Evolutionary conservation across 2,797 vertebrate species (phyloP).

Genomic region (Chaetophractus vellerosus): DNA sequence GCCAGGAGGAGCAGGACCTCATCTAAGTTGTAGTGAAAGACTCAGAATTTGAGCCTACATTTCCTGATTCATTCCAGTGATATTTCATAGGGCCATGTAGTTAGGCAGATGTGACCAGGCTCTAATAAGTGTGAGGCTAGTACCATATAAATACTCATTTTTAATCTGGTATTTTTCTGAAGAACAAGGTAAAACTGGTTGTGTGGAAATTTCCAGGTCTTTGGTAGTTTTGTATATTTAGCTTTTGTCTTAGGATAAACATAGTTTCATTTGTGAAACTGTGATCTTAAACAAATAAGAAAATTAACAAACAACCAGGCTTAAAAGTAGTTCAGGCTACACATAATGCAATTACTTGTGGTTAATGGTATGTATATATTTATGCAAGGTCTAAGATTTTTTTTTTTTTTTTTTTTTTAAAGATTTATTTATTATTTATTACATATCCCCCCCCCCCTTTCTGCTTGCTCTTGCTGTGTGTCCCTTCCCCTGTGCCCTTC

Average conservation of each 20-base stretch:
- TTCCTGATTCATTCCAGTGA: neutral
- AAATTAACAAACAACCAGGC: constrained; percentile 52
- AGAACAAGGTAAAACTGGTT: constrained; percentile 29
- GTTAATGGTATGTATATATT: constrained; percentile 60
- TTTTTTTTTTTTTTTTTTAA: no score
- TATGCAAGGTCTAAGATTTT: constrained; percentile 49
- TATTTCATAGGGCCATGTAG: neutral
- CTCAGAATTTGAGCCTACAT: neutral
- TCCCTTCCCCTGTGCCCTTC: no score
- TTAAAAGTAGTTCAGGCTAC: neutral
- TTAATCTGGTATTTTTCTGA: constrained; percentile 40
- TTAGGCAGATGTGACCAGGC: neutral
- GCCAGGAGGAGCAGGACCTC: neutral
- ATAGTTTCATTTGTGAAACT: constrained; percentile 59
- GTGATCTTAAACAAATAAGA: constrained; percentile 55
- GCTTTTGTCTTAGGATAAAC: constrained; percentile 50
- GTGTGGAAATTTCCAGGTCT: constrained; percentile 48
- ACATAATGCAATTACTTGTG: constrained; percentile 58
- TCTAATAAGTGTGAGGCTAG: neutral
- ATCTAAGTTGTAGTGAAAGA: neutral
- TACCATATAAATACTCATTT: neutral
- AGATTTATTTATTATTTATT: no score
- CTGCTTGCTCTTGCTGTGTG: no score
- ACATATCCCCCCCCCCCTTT: no score
- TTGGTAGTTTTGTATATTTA: no score